Conservation (phyloP, 2,888 invertebrate species). For the Tinea semifulvella region DNA sequence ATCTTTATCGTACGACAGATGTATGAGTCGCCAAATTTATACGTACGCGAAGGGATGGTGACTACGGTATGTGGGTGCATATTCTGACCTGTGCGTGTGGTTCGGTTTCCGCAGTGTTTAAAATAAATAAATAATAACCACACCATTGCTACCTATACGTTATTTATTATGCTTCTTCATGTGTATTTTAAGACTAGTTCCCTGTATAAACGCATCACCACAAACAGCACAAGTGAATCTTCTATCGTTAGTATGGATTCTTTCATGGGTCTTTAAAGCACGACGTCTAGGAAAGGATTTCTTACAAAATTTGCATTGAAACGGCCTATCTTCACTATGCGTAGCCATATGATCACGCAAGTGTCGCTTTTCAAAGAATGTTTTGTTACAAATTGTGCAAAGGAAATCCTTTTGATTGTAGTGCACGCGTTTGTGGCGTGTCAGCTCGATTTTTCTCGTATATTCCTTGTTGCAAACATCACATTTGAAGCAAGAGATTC, state of each 20-base stretch:
- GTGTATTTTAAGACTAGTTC: slow-evolving; percentile 33
- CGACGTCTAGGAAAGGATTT: slow-evolving; percentile 26
- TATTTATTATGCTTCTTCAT: slow-evolving; percentile 22
- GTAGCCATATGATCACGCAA: slow-evolving; percentile 33
- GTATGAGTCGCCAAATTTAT: no score
- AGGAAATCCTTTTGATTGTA: slow-evolving; percentile 23
- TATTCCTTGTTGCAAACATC: slow-evolving; percentile 8
- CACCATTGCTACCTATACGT: no score
- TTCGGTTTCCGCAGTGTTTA: no score
- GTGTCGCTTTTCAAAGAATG: slow-evolving; percentile 20
- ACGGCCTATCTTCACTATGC: slow-evolving; percentile 32
- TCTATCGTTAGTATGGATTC: slow-evolving; percentile 41
- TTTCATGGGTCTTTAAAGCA: slow-evolving; percentile 27
- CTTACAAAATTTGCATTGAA: slow-evolving; percentile 27
- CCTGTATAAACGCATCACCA: slow-evolving; percentile 35
- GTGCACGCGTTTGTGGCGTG: slow-evolving; percentile 19
- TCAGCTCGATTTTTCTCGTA: background rate
- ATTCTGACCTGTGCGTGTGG: no score
- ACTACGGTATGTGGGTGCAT: no score
- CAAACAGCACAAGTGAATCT: slow-evolving; percentile 37
- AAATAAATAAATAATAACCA: no score
- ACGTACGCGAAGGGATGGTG: no score
- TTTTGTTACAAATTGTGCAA: slow-evolving; percentile 24
- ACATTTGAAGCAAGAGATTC: slow-evolving; percentile 6
- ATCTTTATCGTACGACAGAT: no score